phyloP scores from a whole-genome alignment of 2,888 invertebrate species.

The Idaea biselata region DNA sequence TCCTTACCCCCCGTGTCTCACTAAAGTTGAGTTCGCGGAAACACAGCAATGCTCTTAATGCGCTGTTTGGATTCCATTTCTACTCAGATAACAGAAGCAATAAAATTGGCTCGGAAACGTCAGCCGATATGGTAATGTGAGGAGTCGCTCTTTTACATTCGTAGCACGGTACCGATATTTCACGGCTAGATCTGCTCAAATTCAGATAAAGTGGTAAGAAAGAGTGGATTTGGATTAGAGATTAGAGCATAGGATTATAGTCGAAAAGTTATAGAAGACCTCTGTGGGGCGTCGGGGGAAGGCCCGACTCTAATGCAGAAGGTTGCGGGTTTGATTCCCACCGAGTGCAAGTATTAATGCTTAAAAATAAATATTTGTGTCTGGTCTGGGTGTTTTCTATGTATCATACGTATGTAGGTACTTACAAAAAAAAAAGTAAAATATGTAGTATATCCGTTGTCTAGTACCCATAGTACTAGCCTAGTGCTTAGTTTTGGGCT shows the following conservation, averaged over 20 bases:
- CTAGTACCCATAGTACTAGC: no score
- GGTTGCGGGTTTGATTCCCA: no score
- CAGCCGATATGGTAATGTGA: constrained; percentile 74
- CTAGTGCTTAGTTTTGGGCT: no score
- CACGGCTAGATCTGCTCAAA: constrained; percentile 68
- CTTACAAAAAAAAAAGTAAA: no score
- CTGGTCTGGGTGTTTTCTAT: no score
- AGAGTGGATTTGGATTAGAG: constrained; percentile 39
- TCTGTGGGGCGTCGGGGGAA: no score
- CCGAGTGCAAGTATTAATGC: no score
- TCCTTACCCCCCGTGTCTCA: not conserved
- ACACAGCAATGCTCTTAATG: constrained; percentile 49
- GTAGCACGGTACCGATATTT: constrained; percentile 66
- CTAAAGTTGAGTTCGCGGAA: constrained; percentile 6
- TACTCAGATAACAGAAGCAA: constrained; percentile 64
- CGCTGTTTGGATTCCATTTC: constrained; percentile 67
- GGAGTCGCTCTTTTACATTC: constrained; percentile 66
- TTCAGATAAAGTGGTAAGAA: constrained; percentile 57
- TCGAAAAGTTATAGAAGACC: no score
- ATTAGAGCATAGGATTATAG: constrained; percentile 23
- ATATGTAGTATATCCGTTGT: no score
- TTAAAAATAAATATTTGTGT: no score
- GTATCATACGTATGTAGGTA: no score
- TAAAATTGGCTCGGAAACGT: constrained; percentile 74
- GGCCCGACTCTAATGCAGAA: no score